phyloP scores from a whole-genome alignment of 2,113 vertebrate species.

The Psettodes erumei region DNA sequence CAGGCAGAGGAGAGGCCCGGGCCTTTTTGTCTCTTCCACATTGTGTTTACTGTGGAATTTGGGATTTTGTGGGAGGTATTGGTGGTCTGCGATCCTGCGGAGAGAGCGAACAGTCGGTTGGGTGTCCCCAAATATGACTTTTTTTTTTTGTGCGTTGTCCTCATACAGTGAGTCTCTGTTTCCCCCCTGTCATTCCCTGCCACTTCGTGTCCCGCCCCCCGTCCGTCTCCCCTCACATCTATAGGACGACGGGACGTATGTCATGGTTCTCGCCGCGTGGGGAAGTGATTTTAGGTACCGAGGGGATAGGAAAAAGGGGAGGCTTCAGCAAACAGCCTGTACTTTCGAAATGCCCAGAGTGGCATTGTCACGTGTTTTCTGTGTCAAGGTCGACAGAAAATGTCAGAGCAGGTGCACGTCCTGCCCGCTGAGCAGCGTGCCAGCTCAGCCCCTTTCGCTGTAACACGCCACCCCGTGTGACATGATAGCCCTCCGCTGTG shows the following conservation, averaged over 20 bases:
- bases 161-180: no score
- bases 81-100: slow-evolving; percentile 20
- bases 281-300: slow-evolving; percentile 66
- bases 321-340: slow-evolving; percentile 55
- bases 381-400: slow-evolving; percentile 84
- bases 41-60: slow-evolving; percentile 31
- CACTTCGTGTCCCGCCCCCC: slow-evolving; percentile 6
- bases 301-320: slow-evolving; percentile 43
- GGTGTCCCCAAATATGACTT: slow-evolving; percentile 29
- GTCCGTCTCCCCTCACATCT: slow-evolving; percentile 20
- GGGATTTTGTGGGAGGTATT: slow-evolving; percentile 17
- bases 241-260: neutral
- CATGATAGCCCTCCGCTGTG: slow-evolving; percentile 67
- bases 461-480: slow-evolving; percentile 75
- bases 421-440: slow-evolving; percentile 81
- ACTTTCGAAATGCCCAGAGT: slow-evolving; percentile 73
- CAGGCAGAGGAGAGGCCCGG: slow-evolving; percentile 31
- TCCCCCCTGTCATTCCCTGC: slow-evolving; percentile 34
- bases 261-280: slow-evolving; percentile 3
- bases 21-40: slow-evolving; percentile 31
- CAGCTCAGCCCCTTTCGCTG: slow-evolving; percentile 80
- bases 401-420: slow-evolving; percentile 86
- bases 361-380: slow-evolving; percentile 82
- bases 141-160: neutral
- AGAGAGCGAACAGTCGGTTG: slow-evolving; percentile 22